phyloP scores from a whole-genome alignment of 2,888 invertebrate genomes.

The Cordilura impudica region DNA sequence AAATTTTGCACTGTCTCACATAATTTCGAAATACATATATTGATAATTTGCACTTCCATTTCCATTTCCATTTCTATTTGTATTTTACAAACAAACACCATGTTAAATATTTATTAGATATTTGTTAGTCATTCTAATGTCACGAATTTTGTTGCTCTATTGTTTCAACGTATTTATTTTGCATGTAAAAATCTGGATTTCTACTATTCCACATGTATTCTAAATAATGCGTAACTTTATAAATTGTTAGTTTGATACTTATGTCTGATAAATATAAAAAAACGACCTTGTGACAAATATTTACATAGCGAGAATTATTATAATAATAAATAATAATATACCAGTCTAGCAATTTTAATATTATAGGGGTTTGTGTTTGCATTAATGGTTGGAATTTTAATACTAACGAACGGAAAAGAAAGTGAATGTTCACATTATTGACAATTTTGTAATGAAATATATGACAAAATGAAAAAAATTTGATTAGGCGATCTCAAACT shows the following conservation, averaged over 20 bases:
- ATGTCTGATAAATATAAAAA: background rate
- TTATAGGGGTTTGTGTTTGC: background rate
- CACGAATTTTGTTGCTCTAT: background rate
- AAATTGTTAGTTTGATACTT: background rate
- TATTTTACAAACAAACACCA: background rate
- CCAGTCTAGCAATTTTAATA: background rate
- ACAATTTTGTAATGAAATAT: too few species aligned
- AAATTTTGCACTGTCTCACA: too few species aligned
- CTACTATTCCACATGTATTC: background rate
- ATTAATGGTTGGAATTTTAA: background rate
- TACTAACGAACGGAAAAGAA: too few species aligned
- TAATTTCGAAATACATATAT: too few species aligned
- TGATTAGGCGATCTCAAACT: too few species aligned
- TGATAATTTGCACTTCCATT: background rate
- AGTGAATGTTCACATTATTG: too few species aligned
- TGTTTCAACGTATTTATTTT: background rate
- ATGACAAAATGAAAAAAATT: too few species aligned
- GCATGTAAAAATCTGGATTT: background rate
- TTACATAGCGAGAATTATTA: slow-evolving; percentile 44
- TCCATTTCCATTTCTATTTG: background rate
- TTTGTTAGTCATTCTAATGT: background rate
- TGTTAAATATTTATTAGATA: too few species aligned
- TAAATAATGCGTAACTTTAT: slow-evolving; percentile 28
- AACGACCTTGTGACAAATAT: slow-evolving; percentile 54
- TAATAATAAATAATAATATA: slow-evolving; percentile 7